Conservation (phyloP, 2,888 invertebrate genomes). For the Muscina levida region DNA sequence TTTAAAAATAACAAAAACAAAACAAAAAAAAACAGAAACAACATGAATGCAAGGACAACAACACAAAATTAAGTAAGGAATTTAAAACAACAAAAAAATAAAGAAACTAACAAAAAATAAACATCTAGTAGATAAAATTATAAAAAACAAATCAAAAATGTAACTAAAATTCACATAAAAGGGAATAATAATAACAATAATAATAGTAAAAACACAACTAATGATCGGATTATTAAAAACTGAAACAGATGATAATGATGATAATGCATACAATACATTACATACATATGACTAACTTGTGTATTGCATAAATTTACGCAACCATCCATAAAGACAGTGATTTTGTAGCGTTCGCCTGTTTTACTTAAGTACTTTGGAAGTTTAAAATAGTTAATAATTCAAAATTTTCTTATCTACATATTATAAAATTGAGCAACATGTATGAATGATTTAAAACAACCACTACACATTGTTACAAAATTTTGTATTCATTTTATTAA, state of each 20-base stretch:
- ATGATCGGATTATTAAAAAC: conserved; percentile 57
- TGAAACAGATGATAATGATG: conserved; percentile 47
- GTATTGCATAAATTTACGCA: conserved; percentile 62
- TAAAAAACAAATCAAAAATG: conserved; percentile 61
- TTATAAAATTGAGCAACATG: no score
- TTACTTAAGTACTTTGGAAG: no score
- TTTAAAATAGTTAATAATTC: no score
- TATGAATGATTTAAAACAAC: no score
- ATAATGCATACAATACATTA: conserved; percentile 62
- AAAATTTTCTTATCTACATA: no score
- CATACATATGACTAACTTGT: no score
- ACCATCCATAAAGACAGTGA: conserved; percentile 51
- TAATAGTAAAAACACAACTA: conserved; percentile 55
- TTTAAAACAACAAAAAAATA: conserved; percentile 65
- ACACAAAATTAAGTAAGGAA: conserved; percentile 69
- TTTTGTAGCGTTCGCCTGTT: conserved; percentile 15
- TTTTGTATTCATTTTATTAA: no score
- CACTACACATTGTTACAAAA: no score
- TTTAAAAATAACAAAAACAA: conserved; percentile 66
- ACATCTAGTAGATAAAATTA: conserved; percentile 66
- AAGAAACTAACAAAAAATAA: conserved; percentile 61
- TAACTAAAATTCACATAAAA: no score
- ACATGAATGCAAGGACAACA: conserved; percentile 64
- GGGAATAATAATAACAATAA: conserved; percentile 64
- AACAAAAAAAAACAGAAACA: conserved; percentile 65